Evolutionary conservation across 2,797 vertebrate species (phyloP).

Genomic region (Cheirogaleus major): DNA sequence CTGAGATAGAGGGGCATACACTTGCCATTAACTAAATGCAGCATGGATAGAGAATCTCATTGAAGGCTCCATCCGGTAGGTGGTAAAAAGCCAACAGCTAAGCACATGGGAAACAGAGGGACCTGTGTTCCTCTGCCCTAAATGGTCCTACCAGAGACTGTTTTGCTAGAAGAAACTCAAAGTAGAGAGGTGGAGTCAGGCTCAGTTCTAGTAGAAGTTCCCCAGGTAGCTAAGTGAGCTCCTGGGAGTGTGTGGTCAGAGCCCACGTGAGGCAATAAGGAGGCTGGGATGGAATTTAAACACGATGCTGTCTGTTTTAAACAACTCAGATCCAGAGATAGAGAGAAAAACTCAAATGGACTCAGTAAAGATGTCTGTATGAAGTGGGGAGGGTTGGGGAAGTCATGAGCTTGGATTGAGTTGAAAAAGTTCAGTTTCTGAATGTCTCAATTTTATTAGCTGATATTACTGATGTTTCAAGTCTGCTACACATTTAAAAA

Average conservation of each 20-base stretch:
- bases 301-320: background rate
- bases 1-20: background rate
- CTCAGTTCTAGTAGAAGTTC: background rate
- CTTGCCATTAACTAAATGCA: background rate
- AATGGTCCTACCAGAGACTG: background rate
- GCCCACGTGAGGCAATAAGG: background rate
- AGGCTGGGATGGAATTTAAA: background rate
- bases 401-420: background rate
- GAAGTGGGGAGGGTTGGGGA: background rate
- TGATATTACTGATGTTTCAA: background rate
- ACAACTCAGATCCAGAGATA: background rate
- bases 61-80: background rate
- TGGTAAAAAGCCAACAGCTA: background rate
- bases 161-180: background rate
- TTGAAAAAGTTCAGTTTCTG: slow-evolving; percentile 1
- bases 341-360: background rate
- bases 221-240: background rate
- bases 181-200: background rate
- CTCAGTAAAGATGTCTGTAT: background rate
- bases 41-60: background rate
- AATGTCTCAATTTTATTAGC: slow-evolving; percentile 17
- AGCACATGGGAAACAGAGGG: background rate
- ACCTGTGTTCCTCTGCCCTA: background rate
- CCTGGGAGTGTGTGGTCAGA: background rate
- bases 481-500: background rate